Percentiles rank a stretch among this genome's conserved stretches.
Evolutionary conservation across 1,140 invertebrate species (phyloP).

Genomic region (Scaptomyza hsui): DNA sequence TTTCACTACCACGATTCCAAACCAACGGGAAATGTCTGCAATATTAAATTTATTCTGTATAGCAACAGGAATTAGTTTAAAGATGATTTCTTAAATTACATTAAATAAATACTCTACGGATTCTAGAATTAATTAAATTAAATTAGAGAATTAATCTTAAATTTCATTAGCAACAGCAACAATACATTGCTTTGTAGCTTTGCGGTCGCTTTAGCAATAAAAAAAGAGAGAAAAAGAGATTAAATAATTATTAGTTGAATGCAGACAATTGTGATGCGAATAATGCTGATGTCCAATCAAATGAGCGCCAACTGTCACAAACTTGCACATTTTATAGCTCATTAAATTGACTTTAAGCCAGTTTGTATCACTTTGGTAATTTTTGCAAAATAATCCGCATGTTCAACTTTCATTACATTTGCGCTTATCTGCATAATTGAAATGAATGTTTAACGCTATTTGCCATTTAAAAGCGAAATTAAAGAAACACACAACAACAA

Average conservation of each 20-base stretch:
- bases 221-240: not conserved
- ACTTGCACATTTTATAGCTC: conserved; percentile 40
- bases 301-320: conserved; percentile 43
- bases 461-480: conserved; percentile 50
- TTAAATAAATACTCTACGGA: no score
- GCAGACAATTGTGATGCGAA: not conserved
- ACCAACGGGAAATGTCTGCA: not conserved
- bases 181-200: not conserved
- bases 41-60: not conserved
- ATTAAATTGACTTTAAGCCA: conserved; percentile 78
- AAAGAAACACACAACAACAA: no score
- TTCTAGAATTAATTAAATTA: no score
- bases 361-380: conserved; percentile 32
- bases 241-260: conserved; percentile 1
- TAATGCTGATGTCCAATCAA: conserved; percentile 42
- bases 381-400: conserved; percentile 70
- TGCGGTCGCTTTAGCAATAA: not conserved
- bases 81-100: no score
- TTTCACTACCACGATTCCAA: conserved; percentile 23
- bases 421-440: conserved; percentile 79
- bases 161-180: not conserved
- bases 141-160: not conserved
- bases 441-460: conserved; percentile 74
- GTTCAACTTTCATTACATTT: conserved; percentile 81
- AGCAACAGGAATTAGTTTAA: no score